Percentiles rank a stretch among this genome's conserved stretches.
phyloP scores from a whole-genome alignment of 2,888 invertebrate species.

The Limnephilus rhombicus region DNA sequence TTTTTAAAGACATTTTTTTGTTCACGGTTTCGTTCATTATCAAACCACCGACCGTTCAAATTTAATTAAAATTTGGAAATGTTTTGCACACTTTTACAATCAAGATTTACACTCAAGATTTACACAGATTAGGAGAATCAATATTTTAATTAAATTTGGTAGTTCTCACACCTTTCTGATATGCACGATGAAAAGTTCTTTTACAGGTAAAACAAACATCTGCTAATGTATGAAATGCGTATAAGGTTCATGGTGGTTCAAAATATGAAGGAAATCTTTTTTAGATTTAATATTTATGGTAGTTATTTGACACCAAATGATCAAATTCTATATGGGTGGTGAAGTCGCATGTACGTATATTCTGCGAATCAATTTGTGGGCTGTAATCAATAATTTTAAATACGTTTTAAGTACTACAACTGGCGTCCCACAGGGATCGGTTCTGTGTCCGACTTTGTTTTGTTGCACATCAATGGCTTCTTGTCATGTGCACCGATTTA shows the following conservation, averaged over 20 bases:
- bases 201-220: background rate
- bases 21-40: conserved; percentile 16
- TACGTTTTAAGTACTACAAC: no score
- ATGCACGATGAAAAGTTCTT: background rate
- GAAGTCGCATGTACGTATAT: background rate
- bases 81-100: background rate
- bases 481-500: no score
- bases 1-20: background rate
- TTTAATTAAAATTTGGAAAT: conserved; percentile 7
- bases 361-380: no score
- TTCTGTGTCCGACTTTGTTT: no score
- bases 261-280: background rate
- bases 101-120: background rate
- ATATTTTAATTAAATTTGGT: background rate
- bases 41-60: background rate
- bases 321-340: background rate
- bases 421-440: no score
- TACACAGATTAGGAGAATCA: background rate
- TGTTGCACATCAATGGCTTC: no score
- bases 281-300: background rate
- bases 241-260: background rate
- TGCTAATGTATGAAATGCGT: background rate
- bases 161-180: background rate
- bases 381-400: no score
- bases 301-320: background rate